Conservation (phyloP, 2,797 vertebrate species). For the Hoplostethus mediterraneus region DNA sequence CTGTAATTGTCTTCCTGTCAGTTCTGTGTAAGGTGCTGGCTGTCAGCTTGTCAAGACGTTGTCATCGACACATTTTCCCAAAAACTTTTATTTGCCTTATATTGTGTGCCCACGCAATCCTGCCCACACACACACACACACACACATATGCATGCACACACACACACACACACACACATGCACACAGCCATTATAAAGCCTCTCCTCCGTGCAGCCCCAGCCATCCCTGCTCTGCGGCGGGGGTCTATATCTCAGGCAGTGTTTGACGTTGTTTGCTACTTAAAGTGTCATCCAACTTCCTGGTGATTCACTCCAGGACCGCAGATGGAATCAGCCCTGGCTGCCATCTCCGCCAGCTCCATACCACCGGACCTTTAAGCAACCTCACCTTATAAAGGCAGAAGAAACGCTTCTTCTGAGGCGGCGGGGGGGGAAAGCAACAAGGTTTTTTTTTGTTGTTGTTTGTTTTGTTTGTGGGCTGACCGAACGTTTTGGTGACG, state of each 20-base stretch:
- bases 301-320: slow-evolving; percentile 66
- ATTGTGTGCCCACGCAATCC: slow-evolving; percentile 56
- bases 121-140: slow-evolving; percentile 40
- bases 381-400: slow-evolving; percentile 40
- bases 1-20: slow-evolving; percentile 71
- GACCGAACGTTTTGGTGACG: slow-evolving; percentile 15
- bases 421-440: slow-evolving; percentile 48
- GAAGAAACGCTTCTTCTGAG: slow-evolving; percentile 46
- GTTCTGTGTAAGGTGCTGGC: slow-evolving; percentile 62
- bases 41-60: slow-evolving; percentile 67
- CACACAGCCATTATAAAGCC: slow-evolving; percentile 38
- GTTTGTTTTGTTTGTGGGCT: too few species aligned
- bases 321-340: slow-evolving; percentile 61
- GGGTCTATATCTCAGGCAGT: slow-evolving; percentile 43
- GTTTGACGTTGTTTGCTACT: slow-evolving; percentile 55
- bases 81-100: slow-evolving; percentile 66
- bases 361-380: slow-evolving; percentile 23
- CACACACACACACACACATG: slow-evolving; percentile 48
- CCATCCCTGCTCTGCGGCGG: slow-evolving; percentile 38
- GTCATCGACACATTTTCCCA: slow-evolving; percentile 53
- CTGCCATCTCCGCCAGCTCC: slow-evolving; percentile 33
- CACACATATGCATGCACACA: slow-evolving; percentile 41
- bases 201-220: slow-evolving; percentile 28
- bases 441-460: slow-evolving; percentile 54
- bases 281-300: slow-evolving; percentile 58